A percentile compares a stretch with the other conserved stretches of the same genome.
Conservation (phyloP, 2,797 vertebrate species). For the Mormyrops boulengeri region DNA sequence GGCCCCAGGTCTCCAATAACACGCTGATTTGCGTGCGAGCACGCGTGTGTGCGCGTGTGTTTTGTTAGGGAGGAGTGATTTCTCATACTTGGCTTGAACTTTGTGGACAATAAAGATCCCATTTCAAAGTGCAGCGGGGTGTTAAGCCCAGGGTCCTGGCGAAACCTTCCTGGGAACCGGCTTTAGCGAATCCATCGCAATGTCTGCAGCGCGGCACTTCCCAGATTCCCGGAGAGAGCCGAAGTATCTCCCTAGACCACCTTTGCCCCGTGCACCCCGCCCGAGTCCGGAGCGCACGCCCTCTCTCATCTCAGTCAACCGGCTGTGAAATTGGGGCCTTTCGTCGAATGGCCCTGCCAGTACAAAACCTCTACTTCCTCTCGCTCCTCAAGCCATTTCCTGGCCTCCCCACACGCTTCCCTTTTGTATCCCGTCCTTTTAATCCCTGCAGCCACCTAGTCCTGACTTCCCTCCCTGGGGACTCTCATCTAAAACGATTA, state of each 20-base stretch:
- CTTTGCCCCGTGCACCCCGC: not conserved
- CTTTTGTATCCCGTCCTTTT: slow-evolving; percentile 7
- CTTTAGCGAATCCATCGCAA: slow-evolving; percentile 33
- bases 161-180: slow-evolving; percentile 48
- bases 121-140: slow-evolving; percentile 80
- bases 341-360: slow-evolving; percentile 44
- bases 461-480: slow-evolving; percentile 52
- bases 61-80: slow-evolving; percentile 70
- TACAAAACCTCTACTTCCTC: slow-evolving; percentile 49
- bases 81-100: slow-evolving; percentile 74
- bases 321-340: slow-evolving; percentile 62
- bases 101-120: slow-evolving; percentile 77
- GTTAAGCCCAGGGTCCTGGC: slow-evolving; percentile 74
- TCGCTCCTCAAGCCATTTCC: slow-evolving; percentile 27
- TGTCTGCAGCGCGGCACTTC: slow-evolving; percentile 21
- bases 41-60: slow-evolving; percentile 49
- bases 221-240: not conserved
- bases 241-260: not conserved
- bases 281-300: not conserved
- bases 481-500: slow-evolving; percentile 56
- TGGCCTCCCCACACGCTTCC: not conserved
- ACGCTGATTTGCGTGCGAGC: slow-evolving; percentile 8
- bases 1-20: slow-evolving; percentile 35
- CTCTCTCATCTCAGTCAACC: slow-evolving; percentile 51
- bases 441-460: slow-evolving; percentile 34